A percentile compares a stretch with the other conserved stretches of the same genome.
phyloP scores from a whole-genome alignment of 2,113 vertebrate species.

The Lota lota region DNA sequence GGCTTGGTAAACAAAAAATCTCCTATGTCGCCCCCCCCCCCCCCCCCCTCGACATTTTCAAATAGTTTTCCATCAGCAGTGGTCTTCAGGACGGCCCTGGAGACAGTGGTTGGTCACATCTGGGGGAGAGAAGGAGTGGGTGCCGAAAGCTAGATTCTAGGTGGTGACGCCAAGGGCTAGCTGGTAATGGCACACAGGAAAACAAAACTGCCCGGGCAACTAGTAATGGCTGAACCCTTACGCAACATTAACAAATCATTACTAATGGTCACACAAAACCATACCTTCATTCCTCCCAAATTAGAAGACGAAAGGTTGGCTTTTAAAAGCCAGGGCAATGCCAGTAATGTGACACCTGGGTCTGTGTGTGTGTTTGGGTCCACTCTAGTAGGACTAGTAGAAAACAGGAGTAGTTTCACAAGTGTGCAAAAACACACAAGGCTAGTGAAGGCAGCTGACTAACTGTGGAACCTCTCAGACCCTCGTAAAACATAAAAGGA shows the following conservation, averaged over 20 bases:
- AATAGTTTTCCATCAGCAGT: constrained; percentile 51
- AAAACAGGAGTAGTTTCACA: constrained; percentile 49
- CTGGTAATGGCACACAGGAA: constrained; percentile 28
- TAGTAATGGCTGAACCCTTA: constrained; percentile 10
- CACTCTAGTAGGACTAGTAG: not conserved
- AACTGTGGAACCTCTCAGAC: constrained; percentile 28
- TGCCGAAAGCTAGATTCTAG: constrained; percentile 20
- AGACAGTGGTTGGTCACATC: constrained; percentile 51
- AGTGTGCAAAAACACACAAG: constrained; percentile 41
- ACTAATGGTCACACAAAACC: constrained; percentile 54
- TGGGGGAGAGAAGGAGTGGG: constrained; percentile 27
- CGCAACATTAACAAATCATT: constrained; percentile 47
- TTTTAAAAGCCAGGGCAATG: constrained; percentile 51
- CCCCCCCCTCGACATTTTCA: constrained; percentile 17
- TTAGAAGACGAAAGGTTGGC: constrained; percentile 54
- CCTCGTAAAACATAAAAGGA: constrained; percentile 33
- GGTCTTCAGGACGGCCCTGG: constrained; percentile 36
- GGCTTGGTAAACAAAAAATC: too few relatives aligned
- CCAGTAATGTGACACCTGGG: constrained; percentile 31
- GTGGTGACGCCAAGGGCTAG: constrained; percentile 42
- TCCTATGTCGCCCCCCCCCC: too few relatives aligned
- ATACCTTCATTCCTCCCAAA: constrained; percentile 65
- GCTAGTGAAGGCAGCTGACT: constrained; percentile 52
- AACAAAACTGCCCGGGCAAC: constrained; percentile 11
- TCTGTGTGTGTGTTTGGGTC: too few relatives aligned